Evolutionary conservation across 1,140 invertebrate genomes (phyloP), one percentile per base, ranked within the genome.

Genomic region (Bombus breviceps): DNA sequence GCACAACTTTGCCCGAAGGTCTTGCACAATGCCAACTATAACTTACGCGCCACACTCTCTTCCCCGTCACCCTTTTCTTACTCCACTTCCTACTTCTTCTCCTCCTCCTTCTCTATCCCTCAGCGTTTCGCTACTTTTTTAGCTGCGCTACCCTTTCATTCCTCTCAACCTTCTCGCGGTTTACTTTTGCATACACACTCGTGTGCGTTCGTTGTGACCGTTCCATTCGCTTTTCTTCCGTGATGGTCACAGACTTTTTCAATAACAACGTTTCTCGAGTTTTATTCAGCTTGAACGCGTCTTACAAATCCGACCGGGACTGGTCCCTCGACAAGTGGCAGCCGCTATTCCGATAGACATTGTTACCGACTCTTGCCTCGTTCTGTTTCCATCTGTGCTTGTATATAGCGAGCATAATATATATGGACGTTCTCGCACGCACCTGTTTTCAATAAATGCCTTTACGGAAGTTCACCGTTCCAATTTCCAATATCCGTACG

Each of bases 11-110:
- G 84, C 90, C 87, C 68, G 73, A 85, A 85, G 88, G 85, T 86
- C 74, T 86, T 81, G 83, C 88, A 91, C 91, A 91, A 92, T 90
- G 86, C 91, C 89, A 91, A 91, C 87, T 88, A 86, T 89, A 92
- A 91, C 90, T 92, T 92, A 89, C 81, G 89, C 91, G 81, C 83
- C 69, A 64, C 62, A 43, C 66, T 72, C 75, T 25, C 32, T 43
- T 8, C 53, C 25, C 41, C 25, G 18, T 41, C 32, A 3, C 13
- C 71, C 74, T 37, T 8, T 43, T n/a, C 43, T 53, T 66, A 47
- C 53, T 6, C 25, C 13, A 3, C 25, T 15, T 64, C 18, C 68
- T 43, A 53, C 34, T 5, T 34, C 59, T 74, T 25, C 2, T 39
- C 62, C 3, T n/a, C 32, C 47, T 53, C 13, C 34, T 62, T 32